A percentile compares a stretch with the other conserved stretches of the same genome.
These are phyloP conservation scores for Coptotermes formosanus DNA, from an alignment of 1,140 invertebrate species.

Conservation along the genomic window DNA sequence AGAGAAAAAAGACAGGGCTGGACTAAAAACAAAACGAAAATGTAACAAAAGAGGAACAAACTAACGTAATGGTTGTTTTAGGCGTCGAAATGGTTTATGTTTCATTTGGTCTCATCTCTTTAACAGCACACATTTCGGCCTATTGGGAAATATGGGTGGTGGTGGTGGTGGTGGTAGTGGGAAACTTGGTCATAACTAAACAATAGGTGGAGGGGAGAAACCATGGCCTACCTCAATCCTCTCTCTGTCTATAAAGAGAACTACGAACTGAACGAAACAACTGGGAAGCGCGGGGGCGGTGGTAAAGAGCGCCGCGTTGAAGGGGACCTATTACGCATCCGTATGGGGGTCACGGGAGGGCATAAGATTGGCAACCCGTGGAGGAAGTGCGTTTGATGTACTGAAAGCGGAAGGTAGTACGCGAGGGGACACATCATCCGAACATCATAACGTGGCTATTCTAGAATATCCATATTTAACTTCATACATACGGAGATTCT, in stretches of 20 bases:
- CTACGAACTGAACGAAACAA: neutral
- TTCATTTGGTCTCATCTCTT: neutral
- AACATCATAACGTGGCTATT: no score
- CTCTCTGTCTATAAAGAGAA: constrained; percentile 8
- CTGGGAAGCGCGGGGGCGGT: neutral
- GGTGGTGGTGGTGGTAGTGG: neutral
- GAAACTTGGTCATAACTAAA: constrained; percentile 19
- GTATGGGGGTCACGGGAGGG: neutral
- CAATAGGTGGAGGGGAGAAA: constrained; percentile 13
- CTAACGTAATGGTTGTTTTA: neutral
- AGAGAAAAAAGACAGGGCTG: neutral
- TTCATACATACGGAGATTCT: no score
- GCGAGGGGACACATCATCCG: no score
- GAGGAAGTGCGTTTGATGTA: neutral
- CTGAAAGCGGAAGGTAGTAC: no score
- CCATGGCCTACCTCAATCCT: constrained; percentile 16
- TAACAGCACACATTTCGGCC: neutral
- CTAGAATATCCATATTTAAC: no score
- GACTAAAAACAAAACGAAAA: neutral
- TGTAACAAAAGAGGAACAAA: neutral
- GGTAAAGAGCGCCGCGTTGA: neutral
- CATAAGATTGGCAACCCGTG: neutral
- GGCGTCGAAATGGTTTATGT: neutral
- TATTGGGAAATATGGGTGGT: neutral
- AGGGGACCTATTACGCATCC: neutral